Percentiles rank a stretch among this genome's conserved stretches.
Evolutionary conservation across 2,888 invertebrate species (phyloP).

Genomic region (Drosophila fulvimacula): DNA sequence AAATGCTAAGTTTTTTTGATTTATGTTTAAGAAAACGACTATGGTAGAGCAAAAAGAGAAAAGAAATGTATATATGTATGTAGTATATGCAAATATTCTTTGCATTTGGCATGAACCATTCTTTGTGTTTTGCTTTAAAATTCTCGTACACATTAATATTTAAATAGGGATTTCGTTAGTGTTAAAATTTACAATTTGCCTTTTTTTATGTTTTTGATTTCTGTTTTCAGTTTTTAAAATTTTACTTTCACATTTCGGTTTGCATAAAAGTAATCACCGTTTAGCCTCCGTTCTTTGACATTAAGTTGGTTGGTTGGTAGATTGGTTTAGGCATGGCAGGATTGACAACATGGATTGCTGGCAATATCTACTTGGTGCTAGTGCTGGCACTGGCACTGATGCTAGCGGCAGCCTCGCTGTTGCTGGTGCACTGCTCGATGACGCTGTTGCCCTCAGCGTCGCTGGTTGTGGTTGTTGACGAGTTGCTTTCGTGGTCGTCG

Average conservation of each 20-base stretch:
- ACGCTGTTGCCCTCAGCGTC: constrained; percentile 81
- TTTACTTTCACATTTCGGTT: constrained; percentile 41
- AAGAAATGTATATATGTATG: constrained; percentile 27
- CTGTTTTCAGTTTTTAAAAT: constrained; percentile 28
- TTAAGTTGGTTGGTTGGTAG: constrained; percentile 67
- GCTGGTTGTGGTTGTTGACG: constrained; percentile 71
- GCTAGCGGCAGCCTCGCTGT: constrained; percentile 63
- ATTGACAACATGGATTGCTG: constrained; percentile 38
- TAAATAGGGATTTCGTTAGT: constrained; percentile 41
- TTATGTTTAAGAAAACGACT: constrained; percentile 47
- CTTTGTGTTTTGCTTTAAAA: constrained; percentile 62
- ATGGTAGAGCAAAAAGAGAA: constrained; percentile 51
- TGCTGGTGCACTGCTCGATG: constrained; percentile 77
- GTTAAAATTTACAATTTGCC: constrained; percentile 42
- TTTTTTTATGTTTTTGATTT: constrained; percentile 20
- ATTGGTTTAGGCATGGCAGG: constrained; percentile 54
- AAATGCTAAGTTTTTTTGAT: constrained; percentile 62
- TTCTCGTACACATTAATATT: constrained; percentile 59
- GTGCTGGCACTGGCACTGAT: constrained; percentile 48
- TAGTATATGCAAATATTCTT: constrained; percentile 53
- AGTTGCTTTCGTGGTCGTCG: constrained; percentile 56
- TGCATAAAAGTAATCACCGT: constrained; percentile 74
- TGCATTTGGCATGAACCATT: constrained; percentile 68
- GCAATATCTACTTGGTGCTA: constrained; percentile 48
- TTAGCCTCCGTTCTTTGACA: constrained; percentile 78